A percentile compares a stretch with the other conserved stretches of the same genome.
phyloP scores from a whole-genome alignment of 1,140 invertebrate genomes.

The Gonioctena quinquepunctata region DNA sequence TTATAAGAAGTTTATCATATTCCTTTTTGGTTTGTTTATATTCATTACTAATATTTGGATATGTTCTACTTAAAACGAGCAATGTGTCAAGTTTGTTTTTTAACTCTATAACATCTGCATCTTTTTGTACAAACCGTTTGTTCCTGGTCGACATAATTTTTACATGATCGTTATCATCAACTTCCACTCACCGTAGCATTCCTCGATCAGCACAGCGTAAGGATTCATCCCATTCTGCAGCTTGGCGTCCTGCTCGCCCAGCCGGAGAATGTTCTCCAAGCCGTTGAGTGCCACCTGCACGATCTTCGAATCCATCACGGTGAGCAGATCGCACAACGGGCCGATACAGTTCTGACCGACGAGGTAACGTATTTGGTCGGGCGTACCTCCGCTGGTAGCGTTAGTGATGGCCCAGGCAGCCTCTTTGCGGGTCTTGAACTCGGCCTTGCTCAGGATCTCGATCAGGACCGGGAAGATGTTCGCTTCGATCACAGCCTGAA shows the following conservation, averaged over 20 bases:
- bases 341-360: slow-evolving; percentile 81
- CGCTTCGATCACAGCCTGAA: slow-evolving; percentile 90
- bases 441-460: slow-evolving; percentile 86
- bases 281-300: slow-evolving; percentile 97
- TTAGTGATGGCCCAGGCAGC: slow-evolving; percentile 98
- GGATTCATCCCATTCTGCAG: slow-evolving; percentile 78
- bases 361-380: slow-evolving; percentile 85
- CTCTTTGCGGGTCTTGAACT: slow-evolving; percentile 97
- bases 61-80: too few relatives aligned
- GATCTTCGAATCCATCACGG: slow-evolving; percentile 94
- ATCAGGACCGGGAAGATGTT: slow-evolving; percentile 94
- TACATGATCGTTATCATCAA: too few relatives aligned
- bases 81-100: too few relatives aligned
- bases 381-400: slow-evolving; percentile 92
- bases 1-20: too few relatives aligned
- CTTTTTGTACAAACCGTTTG: too few relatives aligned
- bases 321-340: slow-evolving; percentile 93
- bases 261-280: slow-evolving; percentile 92
- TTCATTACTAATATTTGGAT: too few relatives aligned
- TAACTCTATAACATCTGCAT: too few relatives aligned
- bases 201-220: slow-evolving; percentile 91
- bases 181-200: slow-evolving; percentile 87
- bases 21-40: too few relatives aligned
- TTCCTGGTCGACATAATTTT: too few relatives aligned
- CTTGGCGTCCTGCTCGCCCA: slow-evolving; percentile 85